Base-by-base conservation (phyloP, 2,113 vertebrate genomes). In the Tyto alba region DNA sequence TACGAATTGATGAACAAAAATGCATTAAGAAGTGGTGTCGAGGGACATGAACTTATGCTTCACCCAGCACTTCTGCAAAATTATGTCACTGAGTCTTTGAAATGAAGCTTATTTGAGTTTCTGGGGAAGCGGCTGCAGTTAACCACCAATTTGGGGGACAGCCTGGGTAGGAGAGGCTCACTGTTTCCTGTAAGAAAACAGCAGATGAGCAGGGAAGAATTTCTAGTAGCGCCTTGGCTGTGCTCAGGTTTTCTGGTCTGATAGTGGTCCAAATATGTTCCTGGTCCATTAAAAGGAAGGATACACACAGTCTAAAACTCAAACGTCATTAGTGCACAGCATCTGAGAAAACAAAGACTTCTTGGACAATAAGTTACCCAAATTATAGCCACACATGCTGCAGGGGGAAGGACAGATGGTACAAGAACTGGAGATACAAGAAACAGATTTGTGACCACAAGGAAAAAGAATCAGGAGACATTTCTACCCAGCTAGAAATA, bases 361-460 rank as follows among this genome's bases (percentile, higher is more conserved):
- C 90, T 95, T 96, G 96, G 96, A 97, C 96, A 96, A 96, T 93
- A 90, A 96, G 95, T 92, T 95, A 96, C 80, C 94, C 94, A 94
- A 97, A 97, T 96, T 95, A 93, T 71, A 96, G 96, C 95, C 95
- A 96, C 94, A 96, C 92, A 97, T 91, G 92, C 95, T 92, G 87
- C 96, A 93, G 40, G 86, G 92, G 90, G 86, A 94, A 93, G 86
- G 96, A 97, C 95, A 97, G 96, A 95, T 96, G 95, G 95, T 93
- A 87, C 91, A 95, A 96, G 96, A 96, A 97, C 94, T 95, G 87
- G 95, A 96, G 91, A 96, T 85, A 92, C 66, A 95, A 95, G 92
- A 95, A 95, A 96, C 92, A 96, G 94, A 96, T 96, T 97, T 96
- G 95, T 96, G 96, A 96, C 96, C 95, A 96, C 95, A 94, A 97